Conservation (phyloP, 2,888 invertebrate species). For the Griposia aprilina region DNA sequence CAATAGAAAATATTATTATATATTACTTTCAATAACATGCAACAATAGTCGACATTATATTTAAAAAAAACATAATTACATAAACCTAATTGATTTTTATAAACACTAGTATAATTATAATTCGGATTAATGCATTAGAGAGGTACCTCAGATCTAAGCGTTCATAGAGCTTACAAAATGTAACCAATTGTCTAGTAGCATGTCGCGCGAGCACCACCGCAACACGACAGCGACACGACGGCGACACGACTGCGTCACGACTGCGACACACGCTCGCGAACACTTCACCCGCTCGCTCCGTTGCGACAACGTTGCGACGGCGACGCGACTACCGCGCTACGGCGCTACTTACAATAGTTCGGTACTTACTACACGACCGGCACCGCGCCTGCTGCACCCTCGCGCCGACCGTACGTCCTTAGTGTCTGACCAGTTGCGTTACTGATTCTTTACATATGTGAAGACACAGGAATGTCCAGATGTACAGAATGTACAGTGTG, state of each 20-base stretch:
- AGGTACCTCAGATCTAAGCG: slow-evolving; percentile 68
- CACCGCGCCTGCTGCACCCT: background rate
- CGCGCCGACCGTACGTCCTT: background rate
- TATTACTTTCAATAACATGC: slow-evolving; percentile 68
- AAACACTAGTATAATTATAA: slow-evolving; percentile 61
- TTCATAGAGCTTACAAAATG: slow-evolving; percentile 38
- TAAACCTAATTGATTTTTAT: slow-evolving; percentile 50
- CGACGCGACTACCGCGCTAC: background rate
- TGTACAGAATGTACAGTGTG: background rate
- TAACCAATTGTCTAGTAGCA: background rate
- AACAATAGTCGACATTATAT: slow-evolving; percentile 58
- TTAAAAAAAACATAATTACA: slow-evolving; percentile 57
- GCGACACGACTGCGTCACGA: background rate
- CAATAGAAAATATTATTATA: slow-evolving; percentile 59
- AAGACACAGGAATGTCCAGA: too few species aligned
- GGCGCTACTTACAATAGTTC: background rate
- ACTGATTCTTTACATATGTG: background rate
- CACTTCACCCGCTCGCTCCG: too few species aligned
- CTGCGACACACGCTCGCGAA: background rate
- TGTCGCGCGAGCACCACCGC: background rate
- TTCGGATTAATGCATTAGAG: slow-evolving; percentile 68
- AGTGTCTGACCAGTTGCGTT: background rate
- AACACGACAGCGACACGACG: background rate
- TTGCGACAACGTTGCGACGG: background rate
- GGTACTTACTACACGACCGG: background rate